phyloP scores from a whole-genome alignment of 2,797 vertebrate species.

The Rhincodon typus region DNA sequence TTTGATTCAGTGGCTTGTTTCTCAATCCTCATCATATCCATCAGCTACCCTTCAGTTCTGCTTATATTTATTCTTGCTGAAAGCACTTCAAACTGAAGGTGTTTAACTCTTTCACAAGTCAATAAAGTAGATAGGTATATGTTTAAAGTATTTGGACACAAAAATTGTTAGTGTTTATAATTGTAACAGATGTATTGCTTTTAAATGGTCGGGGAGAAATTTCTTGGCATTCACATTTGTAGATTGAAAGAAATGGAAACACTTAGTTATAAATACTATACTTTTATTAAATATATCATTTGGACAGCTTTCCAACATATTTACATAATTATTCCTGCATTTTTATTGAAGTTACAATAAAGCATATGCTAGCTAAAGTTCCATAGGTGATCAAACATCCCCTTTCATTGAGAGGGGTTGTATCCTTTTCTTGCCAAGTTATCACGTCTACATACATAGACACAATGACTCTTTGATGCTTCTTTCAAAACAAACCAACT shows the following conservation, averaged over 20 bases:
- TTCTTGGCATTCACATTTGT: not conserved
- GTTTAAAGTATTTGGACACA: too few relatives aligned
- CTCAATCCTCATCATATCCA: too few relatives aligned
- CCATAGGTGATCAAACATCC: not conserved
- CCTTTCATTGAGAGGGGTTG: not conserved
- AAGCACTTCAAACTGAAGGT: too few relatives aligned
- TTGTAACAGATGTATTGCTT: not conserved
- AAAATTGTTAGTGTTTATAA: too few relatives aligned
- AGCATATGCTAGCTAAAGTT: slow-evolving; percentile 20
- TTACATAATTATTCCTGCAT: slow-evolving; percentile 78
- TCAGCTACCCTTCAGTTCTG: too few relatives aligned
- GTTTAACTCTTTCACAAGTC: not conserved
- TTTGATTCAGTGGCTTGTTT: too few relatives aligned
- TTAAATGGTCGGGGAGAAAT: not conserved
- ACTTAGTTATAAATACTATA: slow-evolving; percentile 90
- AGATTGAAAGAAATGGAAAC: not conserved
- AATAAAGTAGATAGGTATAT: not conserved
- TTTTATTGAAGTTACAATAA: slow-evolving; percentile 38
- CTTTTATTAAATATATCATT: slow-evolving; percentile 83
- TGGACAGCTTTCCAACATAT: slow-evolving; percentile 92
- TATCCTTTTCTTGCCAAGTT: slow-evolving; percentile 3
- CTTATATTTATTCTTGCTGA: too few relatives aligned
- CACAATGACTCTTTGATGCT: not conserved
- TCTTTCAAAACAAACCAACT: slow-evolving; percentile 27
- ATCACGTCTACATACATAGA: not conserved